Conservation (phyloP, 2,888 invertebrate genomes). For the Augochlorella aurata region DNA sequence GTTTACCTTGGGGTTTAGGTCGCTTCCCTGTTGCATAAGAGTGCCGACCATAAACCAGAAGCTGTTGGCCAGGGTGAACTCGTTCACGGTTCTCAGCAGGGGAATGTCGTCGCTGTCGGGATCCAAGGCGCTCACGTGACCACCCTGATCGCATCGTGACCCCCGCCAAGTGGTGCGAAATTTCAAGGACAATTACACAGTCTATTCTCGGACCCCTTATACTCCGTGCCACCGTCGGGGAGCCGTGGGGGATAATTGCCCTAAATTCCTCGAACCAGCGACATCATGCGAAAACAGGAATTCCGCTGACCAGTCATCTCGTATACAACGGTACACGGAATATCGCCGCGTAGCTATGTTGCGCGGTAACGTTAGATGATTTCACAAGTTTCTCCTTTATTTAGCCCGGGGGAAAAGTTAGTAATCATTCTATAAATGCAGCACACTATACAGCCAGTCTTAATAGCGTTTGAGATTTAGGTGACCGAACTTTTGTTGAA, state of each 20-base stretch:
- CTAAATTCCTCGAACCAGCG: background rate
- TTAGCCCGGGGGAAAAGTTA: too few relatives aligned
- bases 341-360: background rate
- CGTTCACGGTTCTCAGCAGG: constrained; percentile 86
- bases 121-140: constrained; percentile 79
- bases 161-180: constrained; percentile 78
- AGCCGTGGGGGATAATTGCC: constrained; percentile 6
- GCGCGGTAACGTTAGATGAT: too few relatives aligned
- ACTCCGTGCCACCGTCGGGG: background rate
- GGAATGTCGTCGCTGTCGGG: constrained; percentile 79
- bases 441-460: too few relatives aligned
- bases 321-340: background rate
- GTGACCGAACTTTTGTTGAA: too few relatives aligned
- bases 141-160: constrained; percentile 75
- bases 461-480: too few relatives aligned
- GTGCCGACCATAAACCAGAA: constrained; percentile 99
- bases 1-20: constrained; percentile 94
- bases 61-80: constrained; percentile 93
- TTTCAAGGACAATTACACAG: constrained; percentile 77
- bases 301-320: background rate
- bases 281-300: background rate
- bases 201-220: constrained; percentile 23
- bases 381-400: too few relatives aligned
- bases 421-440: too few relatives aligned
- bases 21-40: constrained; percentile 96